phyloP scores from a whole-genome alignment of 2,113 vertebrate genomes.

The Paraplagusia blochii region DNA sequence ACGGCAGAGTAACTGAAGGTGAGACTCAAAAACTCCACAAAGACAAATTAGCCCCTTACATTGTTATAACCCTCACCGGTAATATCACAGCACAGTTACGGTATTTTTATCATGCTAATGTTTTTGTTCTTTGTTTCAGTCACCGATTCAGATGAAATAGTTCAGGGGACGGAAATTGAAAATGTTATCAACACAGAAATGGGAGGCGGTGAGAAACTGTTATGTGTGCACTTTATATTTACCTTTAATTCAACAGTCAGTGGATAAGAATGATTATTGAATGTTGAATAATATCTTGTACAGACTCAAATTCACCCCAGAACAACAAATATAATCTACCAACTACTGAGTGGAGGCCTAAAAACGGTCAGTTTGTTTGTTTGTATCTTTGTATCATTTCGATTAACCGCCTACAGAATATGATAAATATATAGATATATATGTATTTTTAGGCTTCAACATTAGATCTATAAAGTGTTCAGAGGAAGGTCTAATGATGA shows the following conservation, averaged over 20 bases:
- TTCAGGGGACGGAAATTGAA: slow-evolving; percentile 73
- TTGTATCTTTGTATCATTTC: neutral
- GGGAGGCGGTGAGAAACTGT: slow-evolving; percentile 71
- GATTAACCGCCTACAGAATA: neutral
- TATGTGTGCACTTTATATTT: neutral
- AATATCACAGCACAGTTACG: too few relatives aligned
- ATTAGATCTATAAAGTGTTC: slow-evolving; percentile 77
- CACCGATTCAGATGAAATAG: slow-evolving; percentile 57
- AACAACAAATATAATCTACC: slow-evolving; percentile 3
- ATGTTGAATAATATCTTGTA: neutral
- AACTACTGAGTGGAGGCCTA: neutral
- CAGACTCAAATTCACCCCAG: slow-evolving; percentile 12
- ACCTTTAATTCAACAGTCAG: neutral
- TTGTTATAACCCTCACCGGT: too few relatives aligned
- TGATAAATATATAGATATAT: neutral
- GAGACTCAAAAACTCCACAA: neutral
- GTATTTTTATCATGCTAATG: too few relatives aligned
- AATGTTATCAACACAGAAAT: slow-evolving; percentile 48
- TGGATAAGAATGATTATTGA: neutral
- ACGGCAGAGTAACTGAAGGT: neutral
- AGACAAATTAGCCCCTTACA: too few relatives aligned
- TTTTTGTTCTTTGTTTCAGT: slow-evolving; percentile 21
- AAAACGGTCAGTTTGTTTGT: slow-evolving; percentile 13
- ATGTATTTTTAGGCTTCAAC: slow-evolving; percentile 66
- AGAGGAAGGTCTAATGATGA: slow-evolving; percentile 62